phyloP scores from a whole-genome alignment of 2,113 vertebrate genomes.

The Paracanthobrama guichenoti region DNA sequence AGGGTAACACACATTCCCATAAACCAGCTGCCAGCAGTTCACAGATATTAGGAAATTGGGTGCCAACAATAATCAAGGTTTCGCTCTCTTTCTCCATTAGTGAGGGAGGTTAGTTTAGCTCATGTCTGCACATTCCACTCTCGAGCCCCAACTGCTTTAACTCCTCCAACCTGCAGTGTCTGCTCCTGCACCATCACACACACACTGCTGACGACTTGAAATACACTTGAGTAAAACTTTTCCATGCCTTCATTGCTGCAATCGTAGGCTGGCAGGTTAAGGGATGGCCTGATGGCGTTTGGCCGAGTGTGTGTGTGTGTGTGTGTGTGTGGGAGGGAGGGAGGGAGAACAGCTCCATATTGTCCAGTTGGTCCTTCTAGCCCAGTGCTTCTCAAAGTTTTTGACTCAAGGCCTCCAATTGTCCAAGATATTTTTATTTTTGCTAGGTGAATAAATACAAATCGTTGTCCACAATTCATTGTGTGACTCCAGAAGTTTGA shows the following conservation, averaged over 20 bases:
- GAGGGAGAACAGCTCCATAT: slow-evolving; percentile 10
- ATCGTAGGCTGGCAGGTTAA: neutral
- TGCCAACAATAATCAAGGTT: slow-evolving; percentile 17
- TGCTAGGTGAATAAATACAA: neutral
- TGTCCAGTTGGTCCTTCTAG: slow-evolving; percentile 29
- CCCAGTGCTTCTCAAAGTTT: neutral
- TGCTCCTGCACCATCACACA: slow-evolving; percentile 5
- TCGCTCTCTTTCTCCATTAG: neutral
- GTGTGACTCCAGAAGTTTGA: neutral
- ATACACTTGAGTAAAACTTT: slow-evolving; percentile 27
- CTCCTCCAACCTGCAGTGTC: slow-evolving; percentile 44
- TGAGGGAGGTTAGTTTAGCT: slow-evolving; percentile 32
- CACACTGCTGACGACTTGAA: neutral
- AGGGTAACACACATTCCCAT: neutral
- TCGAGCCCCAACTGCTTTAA: slow-evolving; percentile 42
- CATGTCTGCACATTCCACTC: slow-evolving; percentile 55
- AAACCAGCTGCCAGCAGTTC: neutral
- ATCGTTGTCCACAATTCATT: neutral
- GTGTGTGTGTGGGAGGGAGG: neutral
- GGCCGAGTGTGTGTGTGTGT: neutral
- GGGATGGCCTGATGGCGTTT: neutral
- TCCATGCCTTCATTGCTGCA: slow-evolving; percentile 33
- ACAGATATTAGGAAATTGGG: neutral
- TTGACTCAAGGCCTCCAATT: neutral
- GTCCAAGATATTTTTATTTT: neutral